Evolutionary conservation across 2,113 vertebrate species (phyloP).

Genomic region (Uropsilus gracilis): DNA sequence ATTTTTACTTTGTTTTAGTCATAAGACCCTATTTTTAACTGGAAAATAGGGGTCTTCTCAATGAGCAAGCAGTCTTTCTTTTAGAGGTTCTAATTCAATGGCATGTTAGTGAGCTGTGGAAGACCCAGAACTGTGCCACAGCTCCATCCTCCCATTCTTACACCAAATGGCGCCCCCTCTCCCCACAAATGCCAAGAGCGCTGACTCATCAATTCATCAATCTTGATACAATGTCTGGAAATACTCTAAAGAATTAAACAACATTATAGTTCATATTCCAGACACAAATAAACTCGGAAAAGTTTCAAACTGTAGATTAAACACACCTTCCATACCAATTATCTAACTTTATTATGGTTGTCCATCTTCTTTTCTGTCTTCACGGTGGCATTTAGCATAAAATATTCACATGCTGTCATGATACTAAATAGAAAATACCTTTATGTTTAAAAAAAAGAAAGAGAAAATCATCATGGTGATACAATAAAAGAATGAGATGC

Average conservation of each 20-base stretch:
- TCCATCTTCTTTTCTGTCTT: conserved; percentile 42
- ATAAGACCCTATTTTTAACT: conserved; percentile 21
- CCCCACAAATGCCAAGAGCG: neutral
- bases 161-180: neutral
- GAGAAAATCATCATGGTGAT: neutral
- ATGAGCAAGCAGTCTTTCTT: neutral
- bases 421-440: conserved; percentile 46
- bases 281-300: conserved; percentile 5
- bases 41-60: neutral
- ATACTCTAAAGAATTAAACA: conserved; percentile 25
- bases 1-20: conserved; percentile 12
- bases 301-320: conserved; percentile 45
- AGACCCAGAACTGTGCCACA: neutral
- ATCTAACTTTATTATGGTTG: conserved; percentile 46
- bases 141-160: neutral
- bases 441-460: conserved; percentile 21
- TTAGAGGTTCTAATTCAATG: neutral
- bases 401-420: conserved; percentile 42
- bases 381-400: conserved; percentile 54
- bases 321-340: conserved; percentile 16
- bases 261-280: conserved; percentile 31
- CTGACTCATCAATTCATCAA: conserved; percentile 4
- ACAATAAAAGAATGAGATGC: neutral
- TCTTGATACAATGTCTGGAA: conserved; percentile 52
- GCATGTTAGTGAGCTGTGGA: neutral